These are phyloP conservation scores for Syngnathus floridae DNA, from an alignment of 2,113 vertebrate species.

Conservation along the genomic window DNA sequence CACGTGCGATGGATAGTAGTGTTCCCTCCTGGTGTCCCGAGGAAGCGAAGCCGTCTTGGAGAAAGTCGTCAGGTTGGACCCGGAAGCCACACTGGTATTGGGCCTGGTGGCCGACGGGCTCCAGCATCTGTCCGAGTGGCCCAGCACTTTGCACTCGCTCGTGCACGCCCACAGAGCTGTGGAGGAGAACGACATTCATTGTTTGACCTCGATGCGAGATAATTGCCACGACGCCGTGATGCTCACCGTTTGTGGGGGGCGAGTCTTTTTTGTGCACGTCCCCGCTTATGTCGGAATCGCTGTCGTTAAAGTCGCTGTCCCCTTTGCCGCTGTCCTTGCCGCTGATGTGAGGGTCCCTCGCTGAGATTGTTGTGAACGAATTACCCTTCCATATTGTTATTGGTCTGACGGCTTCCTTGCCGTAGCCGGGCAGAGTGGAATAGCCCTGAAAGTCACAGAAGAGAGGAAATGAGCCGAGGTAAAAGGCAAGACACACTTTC, in stretches of 20 bases:
- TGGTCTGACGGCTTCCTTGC: constrained; percentile 78
- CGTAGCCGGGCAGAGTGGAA: constrained; percentile 75
- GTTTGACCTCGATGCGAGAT: neutral
- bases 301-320: constrained; percentile 97
- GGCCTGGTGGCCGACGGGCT: constrained; percentile 83
- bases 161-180: constrained; percentile 95
- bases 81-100: constrained; percentile 70
- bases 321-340: constrained; percentile 98
- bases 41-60: constrained; percentile 88
- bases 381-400: constrained; percentile 94
- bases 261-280: constrained; percentile 90
- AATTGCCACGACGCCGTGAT: neutral
- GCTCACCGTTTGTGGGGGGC: constrained; percentile 80
- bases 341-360: constrained; percentile 88
- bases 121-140: constrained; percentile 96
- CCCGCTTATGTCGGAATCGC: constrained; percentile 91
- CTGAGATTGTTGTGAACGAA: constrained; percentile 87
- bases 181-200: constrained; percentile 11
- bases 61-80: constrained; percentile 79
- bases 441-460: constrained; percentile 71
- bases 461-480: neutral
- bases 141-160: constrained; percentile 90
- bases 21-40: constrained; percentile 81
- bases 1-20: constrained; percentile 82
- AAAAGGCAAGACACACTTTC: neutral